Conservation (phyloP, 2,113 vertebrate genomes). For the Poecile atricapillus region DNA sequence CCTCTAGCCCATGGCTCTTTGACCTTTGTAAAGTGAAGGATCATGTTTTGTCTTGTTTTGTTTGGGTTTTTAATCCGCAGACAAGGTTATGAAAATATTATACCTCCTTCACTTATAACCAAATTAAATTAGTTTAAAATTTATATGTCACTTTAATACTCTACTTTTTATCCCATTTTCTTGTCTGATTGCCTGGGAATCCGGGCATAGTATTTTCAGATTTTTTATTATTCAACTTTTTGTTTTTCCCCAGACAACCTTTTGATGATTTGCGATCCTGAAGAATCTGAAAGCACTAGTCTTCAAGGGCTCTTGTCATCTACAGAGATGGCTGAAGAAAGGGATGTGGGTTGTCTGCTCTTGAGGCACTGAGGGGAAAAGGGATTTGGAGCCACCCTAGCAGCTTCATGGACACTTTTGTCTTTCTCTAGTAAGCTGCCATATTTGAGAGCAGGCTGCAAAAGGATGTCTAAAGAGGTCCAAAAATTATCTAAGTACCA, state of each 20-base stretch:
- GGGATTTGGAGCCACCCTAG: fast-evolving
- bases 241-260: neutral
- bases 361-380: neutral
- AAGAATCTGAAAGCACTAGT: neutral
- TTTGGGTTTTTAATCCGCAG: neutral
- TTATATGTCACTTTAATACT: neutral
- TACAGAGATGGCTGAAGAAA: neutral
- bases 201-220: neutral
- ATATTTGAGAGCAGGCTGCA: neutral
- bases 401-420: neutral
- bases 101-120: neutral
- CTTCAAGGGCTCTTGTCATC: neutral
- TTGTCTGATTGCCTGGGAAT: neutral
- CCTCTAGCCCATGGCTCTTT: neutral
- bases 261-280: neutral
- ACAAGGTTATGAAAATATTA: neutral
- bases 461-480: neutral
- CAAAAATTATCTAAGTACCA: neutral
- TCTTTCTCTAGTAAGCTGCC: neutral
- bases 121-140: neutral
- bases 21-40: neutral
- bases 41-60: neutral
- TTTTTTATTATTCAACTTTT: neutral
- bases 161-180: neutral
- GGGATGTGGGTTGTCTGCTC: neutral